A percentile compares a stretch with the other conserved stretches of the same genome.
Evolutionary conservation across 1,140 invertebrate species (phyloP).

Genomic region (Aphaenogaster rudis): DNA sequence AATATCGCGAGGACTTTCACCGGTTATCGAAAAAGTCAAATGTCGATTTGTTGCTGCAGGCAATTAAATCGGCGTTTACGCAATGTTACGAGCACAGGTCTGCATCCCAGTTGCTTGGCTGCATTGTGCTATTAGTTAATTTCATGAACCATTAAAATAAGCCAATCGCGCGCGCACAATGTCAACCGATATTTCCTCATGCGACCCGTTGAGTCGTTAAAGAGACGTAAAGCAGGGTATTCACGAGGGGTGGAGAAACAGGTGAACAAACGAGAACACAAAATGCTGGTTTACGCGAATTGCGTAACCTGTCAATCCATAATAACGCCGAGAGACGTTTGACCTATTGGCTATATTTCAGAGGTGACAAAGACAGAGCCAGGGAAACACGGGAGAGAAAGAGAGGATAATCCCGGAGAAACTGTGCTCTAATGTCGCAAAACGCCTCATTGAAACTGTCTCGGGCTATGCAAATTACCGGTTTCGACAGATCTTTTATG

Average conservation of each 20-base stretch:
- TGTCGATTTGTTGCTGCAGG: constrained; percentile 19
- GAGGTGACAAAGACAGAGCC: background rate
- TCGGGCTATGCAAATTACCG: constrained; percentile 10
- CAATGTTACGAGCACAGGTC: background rate
- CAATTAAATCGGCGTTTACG: constrained; percentile 31
- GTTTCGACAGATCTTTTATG: background rate
- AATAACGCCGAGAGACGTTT: background rate
- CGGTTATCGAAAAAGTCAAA: constrained; percentile 10
- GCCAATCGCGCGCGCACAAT: background rate
- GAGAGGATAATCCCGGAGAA: background rate
- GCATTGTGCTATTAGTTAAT: background rate
- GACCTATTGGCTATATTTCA: background rate
- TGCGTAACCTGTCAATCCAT: background rate
- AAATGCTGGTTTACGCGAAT: constrained; percentile 4
- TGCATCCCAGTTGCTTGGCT: background rate
- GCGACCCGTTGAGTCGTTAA: background rate
- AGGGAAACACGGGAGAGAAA: background rate
- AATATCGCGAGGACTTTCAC: constrained; percentile 33
- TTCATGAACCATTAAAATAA: constrained; percentile 5
- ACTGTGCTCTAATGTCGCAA: background rate
- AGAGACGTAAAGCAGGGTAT: background rate
- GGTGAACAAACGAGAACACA: background rate
- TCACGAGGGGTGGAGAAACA: background rate
- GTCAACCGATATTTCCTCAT: constrained; percentile 20
- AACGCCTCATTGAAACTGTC: constrained; percentile 10